These are phyloP conservation scores for Heliconius hermathena DNA, from an alignment of 1,140 invertebrate genomes.

Conservation along the genomic window DNA sequence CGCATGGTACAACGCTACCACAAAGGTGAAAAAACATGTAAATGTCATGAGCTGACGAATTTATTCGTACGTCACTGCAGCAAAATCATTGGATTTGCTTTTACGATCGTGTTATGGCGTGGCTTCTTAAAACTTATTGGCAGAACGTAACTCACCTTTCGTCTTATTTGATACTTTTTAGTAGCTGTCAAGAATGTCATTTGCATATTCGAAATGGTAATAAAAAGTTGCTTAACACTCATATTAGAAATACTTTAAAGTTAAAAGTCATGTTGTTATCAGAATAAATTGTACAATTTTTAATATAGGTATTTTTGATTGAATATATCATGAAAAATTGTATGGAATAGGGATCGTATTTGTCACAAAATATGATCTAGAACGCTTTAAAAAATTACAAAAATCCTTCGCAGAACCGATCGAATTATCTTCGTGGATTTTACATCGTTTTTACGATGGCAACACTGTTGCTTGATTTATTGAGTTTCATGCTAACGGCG, in stretches of 20 bases:
- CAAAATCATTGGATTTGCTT: slow-evolving; percentile 47
- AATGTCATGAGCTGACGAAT: slow-evolving; percentile 46
- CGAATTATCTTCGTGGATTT: slow-evolving; percentile 74
- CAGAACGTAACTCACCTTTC: slow-evolving; percentile 39
- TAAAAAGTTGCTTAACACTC: background rate
- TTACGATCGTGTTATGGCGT: slow-evolving; percentile 45
- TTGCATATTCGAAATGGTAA: slow-evolving; percentile 7
- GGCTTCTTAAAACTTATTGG: slow-evolving; percentile 41
- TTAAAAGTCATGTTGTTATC: background rate
- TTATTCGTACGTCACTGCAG: slow-evolving; percentile 42
- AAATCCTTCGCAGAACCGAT: slow-evolving; percentile 71
- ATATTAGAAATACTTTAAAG: background rate
- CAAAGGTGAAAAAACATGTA: slow-evolving; percentile 40
- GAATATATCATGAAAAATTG: background rate
- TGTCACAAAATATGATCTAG: slow-evolving; percentile 3
- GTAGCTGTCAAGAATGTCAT: slow-evolving; percentile 35
- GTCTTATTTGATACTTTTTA: slow-evolving; percentile 37
- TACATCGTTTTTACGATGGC: slow-evolving; percentile 68
- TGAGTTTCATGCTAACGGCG: slow-evolving; percentile 57
- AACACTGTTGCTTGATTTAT: slow-evolving; percentile 75
- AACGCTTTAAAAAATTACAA: slow-evolving; percentile 43
- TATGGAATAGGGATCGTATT: background rate
- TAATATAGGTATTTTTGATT: background rate
- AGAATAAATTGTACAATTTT: background rate
- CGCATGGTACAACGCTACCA: slow-evolving; percentile 27